A percentile compares a stretch with the other conserved stretches of the same genome.
These are phyloP conservation scores for Eurytoma californica DNA, from an alignment of 2,888 invertebrate species.

Conservation along the genomic window DNA sequence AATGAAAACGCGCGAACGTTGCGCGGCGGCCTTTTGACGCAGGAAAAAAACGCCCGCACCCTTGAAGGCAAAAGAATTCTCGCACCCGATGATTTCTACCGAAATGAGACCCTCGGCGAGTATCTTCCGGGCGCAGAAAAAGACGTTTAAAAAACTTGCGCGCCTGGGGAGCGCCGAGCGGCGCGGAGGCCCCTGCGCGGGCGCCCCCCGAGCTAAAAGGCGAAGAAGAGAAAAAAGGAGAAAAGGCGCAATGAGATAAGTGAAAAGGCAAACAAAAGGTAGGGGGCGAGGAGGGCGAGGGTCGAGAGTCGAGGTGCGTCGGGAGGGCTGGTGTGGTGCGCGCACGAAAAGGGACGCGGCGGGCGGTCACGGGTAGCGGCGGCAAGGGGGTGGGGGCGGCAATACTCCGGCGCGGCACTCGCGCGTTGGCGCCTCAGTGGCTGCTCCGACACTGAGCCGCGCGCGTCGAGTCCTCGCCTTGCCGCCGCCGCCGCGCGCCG, in stretches of 20 bases:
- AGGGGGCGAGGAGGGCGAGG: neutral
- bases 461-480: slow-evolving; percentile 59
- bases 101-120: no score
- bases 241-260: neutral
- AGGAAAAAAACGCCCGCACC: no score
- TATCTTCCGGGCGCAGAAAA: neutral
- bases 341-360: slow-evolving; percentile 21
- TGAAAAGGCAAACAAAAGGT: neutral
- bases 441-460: slow-evolving; percentile 70
- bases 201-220: neutral
- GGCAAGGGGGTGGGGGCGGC: slow-evolving; percentile 51
- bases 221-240: no score
- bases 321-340: slow-evolving; percentile 3
- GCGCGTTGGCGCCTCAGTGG: slow-evolving; percentile 71
- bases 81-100: no score
- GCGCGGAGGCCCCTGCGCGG: neutral
- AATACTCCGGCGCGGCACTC: slow-evolving; percentile 59
- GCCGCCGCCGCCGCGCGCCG: neutral
- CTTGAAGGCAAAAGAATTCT: no score
- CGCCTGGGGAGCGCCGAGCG: neutral
- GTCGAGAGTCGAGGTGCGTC: neutral
- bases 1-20: no score
- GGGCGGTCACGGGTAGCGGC: slow-evolving; percentile 36
- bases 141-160: neutral
- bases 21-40: no score